phyloP scores from a whole-genome alignment of 2,888 invertebrate genomes.

The Tiliacea aurago region DNA sequence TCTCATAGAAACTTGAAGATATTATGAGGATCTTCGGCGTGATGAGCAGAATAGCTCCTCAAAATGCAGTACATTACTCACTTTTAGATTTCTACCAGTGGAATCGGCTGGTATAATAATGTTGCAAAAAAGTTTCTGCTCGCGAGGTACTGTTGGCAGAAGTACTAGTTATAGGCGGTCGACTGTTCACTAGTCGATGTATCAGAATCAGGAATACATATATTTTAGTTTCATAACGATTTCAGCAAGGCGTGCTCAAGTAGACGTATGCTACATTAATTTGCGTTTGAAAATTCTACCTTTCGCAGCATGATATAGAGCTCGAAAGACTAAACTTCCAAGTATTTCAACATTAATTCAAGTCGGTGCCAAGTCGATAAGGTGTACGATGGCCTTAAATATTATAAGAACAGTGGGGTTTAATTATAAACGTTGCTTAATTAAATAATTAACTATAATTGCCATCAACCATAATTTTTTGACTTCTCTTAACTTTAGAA shows the following conservation, averaged over 20 bases:
- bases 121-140: too few species aligned
- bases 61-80: too few species aligned
- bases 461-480: neutral
- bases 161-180: too few species aligned
- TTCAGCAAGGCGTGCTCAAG: neutral
- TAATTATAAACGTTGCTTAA: conserved; percentile 7
- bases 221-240: neutral
- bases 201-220: neutral
- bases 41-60: too few species aligned
- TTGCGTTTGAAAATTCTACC: neutral
- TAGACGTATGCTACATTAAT: neutral
- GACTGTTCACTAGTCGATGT: too few species aligned
- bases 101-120: too few species aligned
- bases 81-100: too few species aligned
- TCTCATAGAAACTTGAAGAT: too few species aligned
- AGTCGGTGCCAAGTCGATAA: neutral
- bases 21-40: too few species aligned
- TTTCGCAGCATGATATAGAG: neutral
- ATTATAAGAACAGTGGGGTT: neutral
- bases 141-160: too few species aligned
- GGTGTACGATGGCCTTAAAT: conserved; percentile 3
- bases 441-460: neutral
- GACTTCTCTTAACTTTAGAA: conserved; percentile 8
- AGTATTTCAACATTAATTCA: neutral
- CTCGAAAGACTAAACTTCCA: neutral